Evolutionary conservation across 2,888 invertebrate genomes (phyloP).

Genomic region (Pemphredon lugubris): DNA sequence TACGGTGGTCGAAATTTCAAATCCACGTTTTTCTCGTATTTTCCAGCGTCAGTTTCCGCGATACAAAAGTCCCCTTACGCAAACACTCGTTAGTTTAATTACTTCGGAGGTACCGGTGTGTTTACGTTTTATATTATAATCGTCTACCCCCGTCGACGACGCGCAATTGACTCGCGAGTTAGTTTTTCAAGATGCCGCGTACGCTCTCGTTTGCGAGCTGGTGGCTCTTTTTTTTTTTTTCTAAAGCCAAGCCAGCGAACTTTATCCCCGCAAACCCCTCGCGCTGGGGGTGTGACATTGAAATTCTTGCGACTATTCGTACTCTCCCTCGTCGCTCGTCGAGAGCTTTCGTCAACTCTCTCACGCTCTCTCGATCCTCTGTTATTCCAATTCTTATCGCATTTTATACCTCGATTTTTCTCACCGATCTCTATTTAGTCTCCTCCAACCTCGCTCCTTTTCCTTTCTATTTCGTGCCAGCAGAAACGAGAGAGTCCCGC

Average conservation of each 20-base stretch:
- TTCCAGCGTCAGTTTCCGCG: not conserved
- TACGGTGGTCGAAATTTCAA: no score
- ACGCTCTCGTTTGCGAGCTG: no score
- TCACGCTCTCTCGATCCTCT: no score
- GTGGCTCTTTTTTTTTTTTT: no score
- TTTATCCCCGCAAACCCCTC: constrained; percentile 1
- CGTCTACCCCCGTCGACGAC: constrained; percentile 4
- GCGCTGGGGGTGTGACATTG: not conserved
- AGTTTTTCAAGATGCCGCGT: not conserved
- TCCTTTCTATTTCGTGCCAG: not conserved
- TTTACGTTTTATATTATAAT: constrained; percentile 15
- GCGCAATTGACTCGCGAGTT: constrained; percentile 5
- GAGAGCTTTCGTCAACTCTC: no score
- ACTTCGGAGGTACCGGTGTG: constrained; percentile 1
- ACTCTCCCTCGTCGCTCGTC: no score
- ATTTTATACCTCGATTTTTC: no score
- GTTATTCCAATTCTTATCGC: no score
- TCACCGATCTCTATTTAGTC: not conserved
- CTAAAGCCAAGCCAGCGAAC: not conserved
- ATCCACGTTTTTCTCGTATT: no score
- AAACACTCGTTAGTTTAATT: constrained; percentile 28
- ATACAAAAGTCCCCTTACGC: constrained; percentile 1
- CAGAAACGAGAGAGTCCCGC: no score
- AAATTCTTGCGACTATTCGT: no score
- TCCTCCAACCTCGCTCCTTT: not conserved